phyloP scores from a whole-genome alignment of 2,113 vertebrate genomes.

The Cynoglossus semilaevis region DNA sequence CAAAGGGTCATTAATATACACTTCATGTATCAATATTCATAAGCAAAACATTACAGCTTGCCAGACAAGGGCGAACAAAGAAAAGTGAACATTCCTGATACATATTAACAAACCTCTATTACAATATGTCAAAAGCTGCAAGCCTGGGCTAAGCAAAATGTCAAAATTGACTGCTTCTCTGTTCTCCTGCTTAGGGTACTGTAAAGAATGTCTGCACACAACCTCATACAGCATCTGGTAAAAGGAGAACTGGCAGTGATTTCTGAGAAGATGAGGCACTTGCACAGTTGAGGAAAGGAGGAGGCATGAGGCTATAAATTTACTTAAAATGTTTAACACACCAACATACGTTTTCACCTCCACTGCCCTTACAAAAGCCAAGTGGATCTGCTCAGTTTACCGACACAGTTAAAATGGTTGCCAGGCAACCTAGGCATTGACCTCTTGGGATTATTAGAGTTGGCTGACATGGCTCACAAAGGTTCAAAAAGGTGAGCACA shows the following conservation, averaged over 20 bases:
- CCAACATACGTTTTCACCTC: slow-evolving; percentile 57
- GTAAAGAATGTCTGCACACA: slow-evolving; percentile 17
- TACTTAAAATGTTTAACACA: slow-evolving; percentile 29
- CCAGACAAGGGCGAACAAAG: slow-evolving; percentile 84
- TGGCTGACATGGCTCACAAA: slow-evolving; percentile 52
- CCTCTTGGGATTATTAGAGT: slow-evolving; percentile 73
- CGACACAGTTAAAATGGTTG: slow-evolving; percentile 70
- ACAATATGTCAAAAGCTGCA: slow-evolving; percentile 69
- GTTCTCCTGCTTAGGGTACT: slow-evolving; percentile 38
- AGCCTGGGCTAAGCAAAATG: slow-evolving; percentile 59
- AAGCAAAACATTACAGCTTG: slow-evolving; percentile 85
- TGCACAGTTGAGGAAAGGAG: slow-evolving; percentile 10
- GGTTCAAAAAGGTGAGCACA: slow-evolving; percentile 57
- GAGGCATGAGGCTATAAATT: slow-evolving; percentile 26
- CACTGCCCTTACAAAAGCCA: slow-evolving; percentile 62
- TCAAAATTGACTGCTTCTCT: slow-evolving; percentile 52
- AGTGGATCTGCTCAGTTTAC: slow-evolving; percentile 68
- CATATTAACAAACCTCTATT: slow-evolving; percentile 77
- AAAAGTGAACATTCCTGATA: slow-evolving; percentile 80
- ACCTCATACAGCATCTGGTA: slow-evolving; percentile 40
- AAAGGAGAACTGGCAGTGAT: slow-evolving; percentile 10
- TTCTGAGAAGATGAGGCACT: slow-evolving; percentile 16
- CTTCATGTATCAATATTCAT: slow-evolving; percentile 86
- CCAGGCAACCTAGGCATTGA: slow-evolving; percentile 70
- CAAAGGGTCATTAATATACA: slow-evolving; percentile 85